phyloP scores from a whole-genome alignment of 2,797 vertebrate species.

The Pristis pectinata region DNA sequence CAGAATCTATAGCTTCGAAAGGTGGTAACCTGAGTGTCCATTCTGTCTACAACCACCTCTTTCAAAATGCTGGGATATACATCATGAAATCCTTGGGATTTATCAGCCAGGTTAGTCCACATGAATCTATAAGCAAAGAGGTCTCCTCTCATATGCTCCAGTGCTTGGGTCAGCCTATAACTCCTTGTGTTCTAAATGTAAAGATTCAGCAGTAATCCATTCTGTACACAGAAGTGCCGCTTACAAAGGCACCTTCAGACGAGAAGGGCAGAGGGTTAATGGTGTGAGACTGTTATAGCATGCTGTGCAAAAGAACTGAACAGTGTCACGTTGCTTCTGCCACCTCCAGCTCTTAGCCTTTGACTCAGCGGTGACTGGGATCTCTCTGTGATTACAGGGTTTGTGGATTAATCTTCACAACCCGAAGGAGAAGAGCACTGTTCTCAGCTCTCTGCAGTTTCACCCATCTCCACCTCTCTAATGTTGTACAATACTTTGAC shows the following conservation, averaged over 20 bases:
- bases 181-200: neutral
- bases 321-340: neutral
- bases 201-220: neutral
- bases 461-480: neutral
- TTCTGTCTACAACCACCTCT: too few relatives aligned
- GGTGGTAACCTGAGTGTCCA: too few relatives aligned
- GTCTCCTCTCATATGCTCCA: neutral
- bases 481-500: neutral
- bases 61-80: too few relatives aligned
- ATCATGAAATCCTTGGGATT: too few relatives aligned
- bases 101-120: neutral
- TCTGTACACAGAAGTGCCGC: neutral
- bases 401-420: neutral
- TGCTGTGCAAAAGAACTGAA: neutral
- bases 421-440: neutral
- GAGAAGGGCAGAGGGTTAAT: neutral
- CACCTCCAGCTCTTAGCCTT: neutral
- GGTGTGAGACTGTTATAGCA: neutral
- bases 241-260: neutral
- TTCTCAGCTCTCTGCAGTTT: too few relatives aligned
- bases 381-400: neutral
- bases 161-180: neutral
- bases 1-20: too few relatives aligned
- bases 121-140: neutral
- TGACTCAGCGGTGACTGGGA: neutral